Evolutionary conservation across 2,888 invertebrate genomes (phyloP).

Genomic region (Calliopum simillimum): DNA sequence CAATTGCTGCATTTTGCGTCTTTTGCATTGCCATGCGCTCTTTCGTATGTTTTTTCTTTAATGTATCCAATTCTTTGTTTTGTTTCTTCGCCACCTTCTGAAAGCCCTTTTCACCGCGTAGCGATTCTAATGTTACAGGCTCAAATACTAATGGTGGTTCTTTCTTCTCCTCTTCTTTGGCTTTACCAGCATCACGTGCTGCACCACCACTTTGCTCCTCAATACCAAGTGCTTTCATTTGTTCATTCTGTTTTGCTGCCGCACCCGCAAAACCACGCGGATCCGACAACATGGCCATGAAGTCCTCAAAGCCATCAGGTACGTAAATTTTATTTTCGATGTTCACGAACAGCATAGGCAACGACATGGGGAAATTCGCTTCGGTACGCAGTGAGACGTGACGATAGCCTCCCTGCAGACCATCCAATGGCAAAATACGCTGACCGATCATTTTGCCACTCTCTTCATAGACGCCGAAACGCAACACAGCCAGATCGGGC

Average conservation of each 20-base stretch:
- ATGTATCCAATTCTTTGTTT: constrained; percentile 91
- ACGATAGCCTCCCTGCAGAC: constrained; percentile 96
- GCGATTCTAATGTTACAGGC: constrained; percentile 87
- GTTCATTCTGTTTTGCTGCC: constrained; percentile 87
- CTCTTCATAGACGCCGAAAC: constrained; percentile 99
- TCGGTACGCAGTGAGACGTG: constrained; percentile 98
- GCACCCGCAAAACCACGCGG: constrained; percentile 92
- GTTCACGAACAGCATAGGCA: constrained; percentile 99
- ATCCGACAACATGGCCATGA: constrained; percentile 97
- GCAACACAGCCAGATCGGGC: constrained; percentile 95
- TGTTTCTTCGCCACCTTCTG: constrained; percentile 94
- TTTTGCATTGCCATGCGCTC: constrained; percentile 93
- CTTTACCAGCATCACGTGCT: constrained; percentile 74
- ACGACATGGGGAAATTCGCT: constrained; percentile 98
- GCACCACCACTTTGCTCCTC: constrained; percentile 79
- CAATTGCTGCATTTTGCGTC: constrained; percentile 89
- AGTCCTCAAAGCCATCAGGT: constrained; percentile 98
- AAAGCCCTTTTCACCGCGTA: constrained; percentile 91
- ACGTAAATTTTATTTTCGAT: constrained; percentile 99
- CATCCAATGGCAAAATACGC: constrained; percentile 96
- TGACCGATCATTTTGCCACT: constrained; percentile 96
- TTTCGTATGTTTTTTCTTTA: constrained; percentile 93
- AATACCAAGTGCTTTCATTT: constrained; percentile 96
- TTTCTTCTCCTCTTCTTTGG: constrained; percentile 82
- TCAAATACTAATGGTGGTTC: constrained; percentile 85